Conservation (phyloP, 2,113 vertebrate genomes). For the Anarrhichthys ocellatus region DNA sequence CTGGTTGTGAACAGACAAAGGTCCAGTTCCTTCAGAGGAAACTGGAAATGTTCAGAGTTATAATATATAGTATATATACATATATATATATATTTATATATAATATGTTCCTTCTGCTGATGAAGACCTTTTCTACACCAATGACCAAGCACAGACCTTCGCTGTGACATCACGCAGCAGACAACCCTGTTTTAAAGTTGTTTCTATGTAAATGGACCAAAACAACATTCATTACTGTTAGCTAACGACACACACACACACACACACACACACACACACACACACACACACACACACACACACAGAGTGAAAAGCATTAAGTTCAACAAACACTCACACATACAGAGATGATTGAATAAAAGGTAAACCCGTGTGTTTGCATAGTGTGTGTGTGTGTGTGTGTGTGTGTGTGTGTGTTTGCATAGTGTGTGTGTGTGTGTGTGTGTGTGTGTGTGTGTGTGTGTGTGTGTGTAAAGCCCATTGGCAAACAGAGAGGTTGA, state of each 20-base stretch:
- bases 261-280: slow-evolving; percentile 8
- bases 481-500: slow-evolving; percentile 74
- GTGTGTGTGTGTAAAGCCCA: slow-evolving; percentile 61
- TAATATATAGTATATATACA: no score
- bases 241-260: slow-evolving; percentile 10
- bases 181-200: neutral
- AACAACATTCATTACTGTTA: slow-evolving; percentile 35
- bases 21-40: no score
- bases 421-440: slow-evolving; percentile 29
- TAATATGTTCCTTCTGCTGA: no score
- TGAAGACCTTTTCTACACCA: no score
- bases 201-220: slow-evolving; percentile 37
- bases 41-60: no score
- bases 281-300: slow-evolving; percentile 23
- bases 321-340: no score
- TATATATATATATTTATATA: no score
- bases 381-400: slow-evolving; percentile 3
- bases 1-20: no score
- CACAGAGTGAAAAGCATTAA: neutral
- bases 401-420: slow-evolving; percentile 22
- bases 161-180: neutral
- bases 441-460: slow-evolving; percentile 53
- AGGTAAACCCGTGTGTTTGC: no score
- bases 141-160: slow-evolving; percentile 1
- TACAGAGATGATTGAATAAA: no score